Conservation (phyloP, 2,888 invertebrate species). For the Luffia ferchaultella region DNA sequence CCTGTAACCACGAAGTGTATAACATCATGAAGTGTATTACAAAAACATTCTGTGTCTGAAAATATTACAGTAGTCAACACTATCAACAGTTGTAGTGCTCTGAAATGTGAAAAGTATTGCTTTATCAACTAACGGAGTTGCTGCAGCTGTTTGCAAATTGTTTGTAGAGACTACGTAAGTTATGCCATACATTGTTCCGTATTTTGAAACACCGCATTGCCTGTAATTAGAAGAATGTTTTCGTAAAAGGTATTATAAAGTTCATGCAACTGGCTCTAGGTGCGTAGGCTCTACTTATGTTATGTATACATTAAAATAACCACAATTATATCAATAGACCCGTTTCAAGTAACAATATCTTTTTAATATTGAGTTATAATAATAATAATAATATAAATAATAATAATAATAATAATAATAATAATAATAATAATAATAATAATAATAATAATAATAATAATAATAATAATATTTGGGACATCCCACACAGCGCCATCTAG, state of each 20-base stretch:
- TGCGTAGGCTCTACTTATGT: no score
- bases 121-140: background rate
- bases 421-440: no score
- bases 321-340: no score
- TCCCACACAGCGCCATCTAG: no score
- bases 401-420: no score
- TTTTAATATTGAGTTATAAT: no score
- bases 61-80: background rate
- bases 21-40: background rate
- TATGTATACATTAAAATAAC: no score
- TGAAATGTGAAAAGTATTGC: background rate
- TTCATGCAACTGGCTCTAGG: no score
- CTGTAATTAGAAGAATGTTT: background rate
- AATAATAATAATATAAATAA: no score
- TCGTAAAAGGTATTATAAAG: background rate
- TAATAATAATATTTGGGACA: no score
- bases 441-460: no score
- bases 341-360: background rate
- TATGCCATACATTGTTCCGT: background rate
- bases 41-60: background rate
- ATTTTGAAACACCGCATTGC: background rate
- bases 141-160: background rate
- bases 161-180: background rate
- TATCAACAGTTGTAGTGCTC: background rate
- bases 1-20: background rate